Base-by-base conservation (phyloP, 1,140 invertebrate species). In the Penaeus japonicus region DNA sequence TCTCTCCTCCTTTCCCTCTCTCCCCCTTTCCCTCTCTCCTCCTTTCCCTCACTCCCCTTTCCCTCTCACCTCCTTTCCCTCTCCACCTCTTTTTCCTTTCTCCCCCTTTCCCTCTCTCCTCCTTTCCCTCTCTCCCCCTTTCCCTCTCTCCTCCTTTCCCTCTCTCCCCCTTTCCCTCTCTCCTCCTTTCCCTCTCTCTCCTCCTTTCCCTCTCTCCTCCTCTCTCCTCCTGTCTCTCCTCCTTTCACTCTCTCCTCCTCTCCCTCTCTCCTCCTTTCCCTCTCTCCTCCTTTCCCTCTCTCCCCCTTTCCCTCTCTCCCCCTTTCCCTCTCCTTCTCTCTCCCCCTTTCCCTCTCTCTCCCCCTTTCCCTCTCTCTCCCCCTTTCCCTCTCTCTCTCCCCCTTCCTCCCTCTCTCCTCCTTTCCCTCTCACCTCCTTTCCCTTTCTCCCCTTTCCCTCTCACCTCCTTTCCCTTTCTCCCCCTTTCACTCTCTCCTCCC, bases 191-290 rank as follows among this genome's bases (percentile, higher is more conserved):
- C 24, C 78, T 53, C 35, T 53, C 78, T 53, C 78, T 53, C 35
- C n/a, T n/a, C n/a, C n/a, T n/a, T 53, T n/a, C 24, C 47, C 30
- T 79, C 39, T 81, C 79, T 81, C 79, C 55, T 53, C 55, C 79
- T 81, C 79, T 81, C 79, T 81, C 79, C 55, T 53, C 55, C 79
- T 81, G 39, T 81, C 79, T 81, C 47, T 81, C 79, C 55, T 18
- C 27, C 79, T 81, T 3, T 59, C 57, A 17, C 57, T 59, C 57
- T 59, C 57, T 59, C 57, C n/a, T n/a, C 15, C 27, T 75, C 17
- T 75, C 27, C 30, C 17, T 75, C 73, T 27, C 15, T 17, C 30
- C 15, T 75, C 17, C 30, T 75, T 15, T 75, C 73, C 15, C 17
- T 75, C 30, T 20, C 30, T 75, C 15, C 17, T 30, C 73, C 17